Percentiles rank a stretch among this genome's conserved stretches.
phyloP scores from a whole-genome alignment of 2,888 invertebrate species.

The Geotrupes spiniger region DNA sequence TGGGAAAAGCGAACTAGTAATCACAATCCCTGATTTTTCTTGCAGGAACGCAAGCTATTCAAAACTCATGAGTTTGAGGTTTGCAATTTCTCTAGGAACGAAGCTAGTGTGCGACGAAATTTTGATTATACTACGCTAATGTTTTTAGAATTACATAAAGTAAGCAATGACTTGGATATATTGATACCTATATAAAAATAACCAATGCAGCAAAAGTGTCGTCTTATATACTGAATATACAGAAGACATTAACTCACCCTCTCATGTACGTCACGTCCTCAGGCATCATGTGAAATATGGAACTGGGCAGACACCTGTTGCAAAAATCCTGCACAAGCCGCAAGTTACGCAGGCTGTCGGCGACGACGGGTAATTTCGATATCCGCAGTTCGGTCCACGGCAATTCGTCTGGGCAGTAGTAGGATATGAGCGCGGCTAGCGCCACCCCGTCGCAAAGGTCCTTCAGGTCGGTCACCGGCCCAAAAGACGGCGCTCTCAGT shows the following conservation, averaged over 20 bases:
- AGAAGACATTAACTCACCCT: conserved; percentile 58
- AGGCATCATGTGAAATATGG: conserved; percentile 91
- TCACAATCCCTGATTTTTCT: too few species aligned
- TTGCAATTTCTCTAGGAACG: too few species aligned
- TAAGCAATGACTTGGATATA: too few species aligned
- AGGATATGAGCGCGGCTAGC: conserved; percentile 81
- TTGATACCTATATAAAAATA: too few species aligned
- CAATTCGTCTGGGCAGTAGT: conserved; percentile 83
- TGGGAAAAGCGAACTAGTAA: too few species aligned
- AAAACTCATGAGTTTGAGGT: too few species aligned
- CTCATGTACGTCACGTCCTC: conserved; percentile 94
- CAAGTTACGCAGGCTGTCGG: conserved; percentile 90
- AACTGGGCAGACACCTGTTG: conserved; percentile 76
- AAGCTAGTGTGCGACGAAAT: too few species aligned
- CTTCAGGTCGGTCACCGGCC: conserved; percentile 73
- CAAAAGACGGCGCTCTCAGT: conserved; percentile 59
- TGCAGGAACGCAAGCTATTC: too few species aligned
- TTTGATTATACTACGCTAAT: too few species aligned
- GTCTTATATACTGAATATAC: too few species aligned
- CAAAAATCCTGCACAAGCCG: conserved; percentile 87
- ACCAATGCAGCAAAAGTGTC: too few species aligned
- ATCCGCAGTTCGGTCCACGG: conserved; percentile 66
- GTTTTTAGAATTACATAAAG: too few species aligned
- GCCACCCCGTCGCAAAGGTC: conserved; percentile 91
- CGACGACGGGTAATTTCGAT: conserved; percentile 70